Conservation (phyloP, 1,140 invertebrate genomes). For the Microplitis demolitor region DNA sequence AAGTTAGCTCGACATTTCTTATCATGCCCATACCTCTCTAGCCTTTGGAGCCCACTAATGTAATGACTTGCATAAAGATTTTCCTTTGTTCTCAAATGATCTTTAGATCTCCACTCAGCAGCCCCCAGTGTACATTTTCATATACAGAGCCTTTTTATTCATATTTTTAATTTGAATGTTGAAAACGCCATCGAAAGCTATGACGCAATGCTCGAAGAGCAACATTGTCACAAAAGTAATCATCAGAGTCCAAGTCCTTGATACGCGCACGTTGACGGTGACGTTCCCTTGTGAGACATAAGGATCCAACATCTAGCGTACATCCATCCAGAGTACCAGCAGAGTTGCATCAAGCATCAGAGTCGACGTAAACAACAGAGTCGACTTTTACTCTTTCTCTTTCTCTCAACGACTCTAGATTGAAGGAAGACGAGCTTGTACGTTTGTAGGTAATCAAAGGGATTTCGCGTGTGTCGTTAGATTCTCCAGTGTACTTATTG, state of each 20-base stretch:
- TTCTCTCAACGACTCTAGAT: background rate
- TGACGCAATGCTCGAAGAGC: background rate
- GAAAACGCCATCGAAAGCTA: constrained; percentile 8
- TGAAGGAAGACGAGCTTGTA: constrained; percentile 27
- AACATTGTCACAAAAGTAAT: constrained; percentile 21
- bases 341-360: constrained; percentile 11
- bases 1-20: too few species aligned
- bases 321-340: background rate
- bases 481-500: constrained; percentile 40
- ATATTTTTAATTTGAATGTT: background rate
- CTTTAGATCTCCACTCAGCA: background rate
- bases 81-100: too few species aligned
- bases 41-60: too few species aligned
- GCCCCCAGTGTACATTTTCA: background rate
- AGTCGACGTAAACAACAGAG: background rate
- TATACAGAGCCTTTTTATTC: background rate
- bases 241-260: background rate
- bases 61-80: too few species aligned
- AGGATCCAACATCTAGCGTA: background rate
- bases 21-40: too few species aligned
- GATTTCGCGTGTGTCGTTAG: constrained; percentile 34
- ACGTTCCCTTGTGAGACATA: background rate
- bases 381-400: too few species aligned
- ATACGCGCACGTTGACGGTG: background rate
- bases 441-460: constrained; percentile 45